Conservation (phyloP, 2,888 invertebrate genomes). For the Koerneria pararmatus region DNA sequence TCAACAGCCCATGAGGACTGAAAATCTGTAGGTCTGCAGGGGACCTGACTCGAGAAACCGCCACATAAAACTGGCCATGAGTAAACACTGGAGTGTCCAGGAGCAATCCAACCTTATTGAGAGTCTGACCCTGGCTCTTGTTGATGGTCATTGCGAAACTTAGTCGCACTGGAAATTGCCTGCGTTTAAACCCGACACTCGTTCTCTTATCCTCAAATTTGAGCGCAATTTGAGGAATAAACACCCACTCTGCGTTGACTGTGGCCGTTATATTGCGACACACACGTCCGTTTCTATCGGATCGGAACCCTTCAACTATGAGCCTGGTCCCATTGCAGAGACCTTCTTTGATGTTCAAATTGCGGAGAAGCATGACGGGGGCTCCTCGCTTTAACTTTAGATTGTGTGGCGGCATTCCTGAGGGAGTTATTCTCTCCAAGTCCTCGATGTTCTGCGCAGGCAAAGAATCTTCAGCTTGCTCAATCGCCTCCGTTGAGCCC, state of each 20-base stretch:
- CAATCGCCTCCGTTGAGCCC: not conserved
- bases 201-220: not conserved
- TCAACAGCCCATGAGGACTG: too few relatives aligned
- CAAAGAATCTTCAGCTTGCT: not conserved
- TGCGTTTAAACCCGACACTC: not conserved
- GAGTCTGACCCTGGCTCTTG: slow-evolving; percentile 10
- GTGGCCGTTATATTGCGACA: not conserved
- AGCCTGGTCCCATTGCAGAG: slow-evolving; percentile 36
- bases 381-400: slow-evolving; percentile 27
- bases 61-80: slow-evolving; percentile 42
- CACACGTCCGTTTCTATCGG: slow-evolving; percentile 10
- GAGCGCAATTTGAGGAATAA: slow-evolving; percentile 1
- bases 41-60: slow-evolving; percentile 28
- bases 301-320: slow-evolving; percentile 22
- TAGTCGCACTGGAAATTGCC: slow-evolving; percentile 6
- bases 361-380: slow-evolving; percentile 32
- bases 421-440: slow-evolving; percentile 19
- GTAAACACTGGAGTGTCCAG: slow-evolving; percentile 21
- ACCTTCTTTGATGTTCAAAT: slow-evolving; percentile 31
- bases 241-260: not conserved
- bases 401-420: slow-evolving; percentile 27
- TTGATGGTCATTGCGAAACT: slow-evolving; percentile 10
- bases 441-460: slow-evolving; percentile 18
- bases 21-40: slow-evolving; percentile 14
- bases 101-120: slow-evolving; percentile 6